These are phyloP conservation scores for Urechis unicinctus DNA, from an alignment of 2,888 invertebrate genomes.

Conservation along the genomic window DNA sequence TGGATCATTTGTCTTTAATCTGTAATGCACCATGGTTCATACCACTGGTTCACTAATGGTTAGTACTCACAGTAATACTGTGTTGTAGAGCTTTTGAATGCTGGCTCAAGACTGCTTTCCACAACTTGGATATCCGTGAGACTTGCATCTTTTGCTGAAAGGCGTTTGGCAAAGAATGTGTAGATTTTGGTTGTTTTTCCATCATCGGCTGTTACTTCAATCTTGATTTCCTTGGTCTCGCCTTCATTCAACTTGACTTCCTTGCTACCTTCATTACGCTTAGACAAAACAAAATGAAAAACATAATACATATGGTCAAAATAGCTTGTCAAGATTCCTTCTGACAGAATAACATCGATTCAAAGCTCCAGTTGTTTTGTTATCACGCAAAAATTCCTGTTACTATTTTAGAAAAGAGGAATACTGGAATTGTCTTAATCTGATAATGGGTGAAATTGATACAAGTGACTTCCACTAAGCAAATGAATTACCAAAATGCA, in stretches of 20 bases:
- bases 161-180: slow-evolving; percentile 36
- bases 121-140: slow-evolving; percentile 31
- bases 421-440: no score
- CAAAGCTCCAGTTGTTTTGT: no score
- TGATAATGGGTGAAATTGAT: no score
- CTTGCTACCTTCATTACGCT: slow-evolving; percentile 32
- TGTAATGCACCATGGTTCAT: no score
- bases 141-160: slow-evolving; percentile 45
- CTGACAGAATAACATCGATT: no score
- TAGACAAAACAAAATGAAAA: background rate
- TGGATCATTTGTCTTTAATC: no score
- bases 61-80: slow-evolving; percentile 2
- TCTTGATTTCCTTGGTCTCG: slow-evolving; percentile 39
- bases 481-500: slow-evolving; percentile 36
- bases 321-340: no score
- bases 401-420: no score
- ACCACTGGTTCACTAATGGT: no score
- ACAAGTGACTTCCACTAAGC: no score
- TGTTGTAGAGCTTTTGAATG: slow-evolving; percentile 27
- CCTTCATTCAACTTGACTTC: slow-evolving; percentile 42
- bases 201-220: slow-evolving; percentile 49
- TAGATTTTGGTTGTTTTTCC: slow-evolving; percentile 40
- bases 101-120: slow-evolving; percentile 32
- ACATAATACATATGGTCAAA: no score
- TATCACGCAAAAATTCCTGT: no score